Conservation (phyloP, 2,797 vertebrate species). For the Urocyon cinereoargenteus region DNA sequence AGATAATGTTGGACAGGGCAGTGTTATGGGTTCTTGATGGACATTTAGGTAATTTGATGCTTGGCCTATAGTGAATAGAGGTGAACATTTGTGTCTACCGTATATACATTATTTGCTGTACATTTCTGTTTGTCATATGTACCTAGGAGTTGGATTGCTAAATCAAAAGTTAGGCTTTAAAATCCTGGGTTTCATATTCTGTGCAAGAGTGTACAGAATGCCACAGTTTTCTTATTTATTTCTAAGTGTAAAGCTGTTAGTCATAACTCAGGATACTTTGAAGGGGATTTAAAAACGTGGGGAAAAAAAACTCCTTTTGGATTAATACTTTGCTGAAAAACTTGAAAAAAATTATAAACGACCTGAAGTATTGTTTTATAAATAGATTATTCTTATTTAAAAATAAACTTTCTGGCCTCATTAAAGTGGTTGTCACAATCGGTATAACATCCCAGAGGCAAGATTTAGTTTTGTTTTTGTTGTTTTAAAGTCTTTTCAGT, state of each 20-base stretch:
- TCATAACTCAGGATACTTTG: not conserved
- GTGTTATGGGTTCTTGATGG: not conserved
- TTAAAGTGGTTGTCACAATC: not conserved
- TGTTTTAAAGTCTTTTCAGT: not conserved
- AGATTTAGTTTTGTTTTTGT: not conserved
- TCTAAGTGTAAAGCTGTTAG: not conserved
- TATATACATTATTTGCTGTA: not conserved
- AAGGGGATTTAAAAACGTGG: slow-evolving; percentile 36
- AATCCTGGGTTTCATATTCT: not conserved
- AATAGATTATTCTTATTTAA: slow-evolving; percentile 42
- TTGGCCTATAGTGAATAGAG: not conserved
- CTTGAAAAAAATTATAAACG: not conserved
- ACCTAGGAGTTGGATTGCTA: not conserved
- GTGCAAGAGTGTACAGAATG: not conserved
- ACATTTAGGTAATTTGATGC: not conserved
- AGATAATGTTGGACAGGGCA: not conserved
- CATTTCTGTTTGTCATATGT: not conserved
- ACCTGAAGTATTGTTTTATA: slow-evolving; percentile 19
- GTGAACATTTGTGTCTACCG: not conserved
- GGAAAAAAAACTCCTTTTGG: slow-evolving; percentile 11
- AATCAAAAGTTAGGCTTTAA: not conserved
- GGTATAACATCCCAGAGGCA: not conserved
- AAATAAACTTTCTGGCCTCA: slow-evolving; percentile 26
- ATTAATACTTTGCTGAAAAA: not conserved
- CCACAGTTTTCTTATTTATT: not conserved